Evolutionary conservation across 2,797 vertebrate genomes (phyloP).

Genomic region (Merluccius polli): DNA sequence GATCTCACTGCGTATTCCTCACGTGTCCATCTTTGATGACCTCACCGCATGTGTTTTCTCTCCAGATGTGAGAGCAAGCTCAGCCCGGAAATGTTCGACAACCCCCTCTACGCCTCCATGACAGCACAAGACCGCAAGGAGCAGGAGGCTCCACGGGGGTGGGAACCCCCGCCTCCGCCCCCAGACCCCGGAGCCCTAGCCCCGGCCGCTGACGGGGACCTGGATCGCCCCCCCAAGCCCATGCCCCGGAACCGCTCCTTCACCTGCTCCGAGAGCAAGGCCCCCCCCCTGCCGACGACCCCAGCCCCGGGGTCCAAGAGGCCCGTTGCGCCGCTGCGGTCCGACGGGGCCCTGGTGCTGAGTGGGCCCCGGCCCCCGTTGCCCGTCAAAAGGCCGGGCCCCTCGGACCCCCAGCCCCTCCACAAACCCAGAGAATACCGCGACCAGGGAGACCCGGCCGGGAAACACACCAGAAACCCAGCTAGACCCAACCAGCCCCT

Average conservation of each 20-base stretch:
- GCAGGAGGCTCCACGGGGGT: slow-evolving; percentile 69
- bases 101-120: slow-evolving; percentile 89
- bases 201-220: slow-evolving; percentile 64
- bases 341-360: slow-evolving; percentile 67
- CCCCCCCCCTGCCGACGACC: slow-evolving; percentile 32
- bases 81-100: slow-evolving; percentile 90
- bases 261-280: slow-evolving; percentile 81
- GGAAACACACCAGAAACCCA: slow-evolving; percentile 53
- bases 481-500: slow-evolving; percentile 49
- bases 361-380: slow-evolving; percentile 76
- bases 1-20: background rate
- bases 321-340: slow-evolving; percentile 77
- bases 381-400: slow-evolving; percentile 76
- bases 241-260: slow-evolving; percentile 80
- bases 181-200: background rate
- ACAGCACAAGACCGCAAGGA: slow-evolving; percentile 69
- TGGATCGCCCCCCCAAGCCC: slow-evolving; percentile 72
- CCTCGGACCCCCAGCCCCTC: slow-evolving; percentile 43
- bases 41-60: background rate
- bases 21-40: slow-evolving; percentile 8
- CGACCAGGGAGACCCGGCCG: background rate
- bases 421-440: slow-evolving; percentile 72
- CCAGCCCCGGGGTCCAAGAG: slow-evolving; percentile 68
- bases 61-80: slow-evolving; percentile 63
- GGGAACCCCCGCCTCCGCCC: slow-evolving; percentile 21